Conservation (phyloP, 2,113 vertebrate species). For the Eidolon helvum region DNA sequence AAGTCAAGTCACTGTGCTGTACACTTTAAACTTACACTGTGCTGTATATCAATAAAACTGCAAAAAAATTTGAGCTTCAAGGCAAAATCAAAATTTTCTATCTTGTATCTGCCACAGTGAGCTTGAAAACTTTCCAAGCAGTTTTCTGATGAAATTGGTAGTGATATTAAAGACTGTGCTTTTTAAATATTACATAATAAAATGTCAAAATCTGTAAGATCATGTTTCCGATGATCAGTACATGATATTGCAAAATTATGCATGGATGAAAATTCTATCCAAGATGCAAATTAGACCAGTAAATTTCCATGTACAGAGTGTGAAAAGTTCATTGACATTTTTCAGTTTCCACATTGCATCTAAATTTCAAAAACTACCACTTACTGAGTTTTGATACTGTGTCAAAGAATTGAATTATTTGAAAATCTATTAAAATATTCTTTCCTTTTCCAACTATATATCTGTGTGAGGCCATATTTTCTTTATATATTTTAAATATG, state of each 20-base stretch:
- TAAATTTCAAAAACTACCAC: background rate
- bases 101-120: background rate
- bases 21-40: background rate
- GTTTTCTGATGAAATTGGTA: background rate
- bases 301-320: background rate
- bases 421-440: constrained; percentile 7
- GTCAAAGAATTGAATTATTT: background rate
- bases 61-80: background rate
- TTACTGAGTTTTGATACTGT: background rate
- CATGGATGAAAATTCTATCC: background rate
- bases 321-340: background rate
- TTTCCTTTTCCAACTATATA: background rate
- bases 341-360: background rate
- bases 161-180: background rate
- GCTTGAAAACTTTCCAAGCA: background rate
- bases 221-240: background rate
- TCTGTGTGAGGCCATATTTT: background rate
- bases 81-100: background rate
- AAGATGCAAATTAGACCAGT: background rate
- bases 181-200: background rate
- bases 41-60: background rate
- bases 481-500: background rate
- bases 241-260: background rate
- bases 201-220: background rate
- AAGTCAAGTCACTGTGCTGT: background rate